Evolutionary conservation across 2,113 vertebrate species (phyloP).

Genomic region (Tyrannus savana): DNA sequence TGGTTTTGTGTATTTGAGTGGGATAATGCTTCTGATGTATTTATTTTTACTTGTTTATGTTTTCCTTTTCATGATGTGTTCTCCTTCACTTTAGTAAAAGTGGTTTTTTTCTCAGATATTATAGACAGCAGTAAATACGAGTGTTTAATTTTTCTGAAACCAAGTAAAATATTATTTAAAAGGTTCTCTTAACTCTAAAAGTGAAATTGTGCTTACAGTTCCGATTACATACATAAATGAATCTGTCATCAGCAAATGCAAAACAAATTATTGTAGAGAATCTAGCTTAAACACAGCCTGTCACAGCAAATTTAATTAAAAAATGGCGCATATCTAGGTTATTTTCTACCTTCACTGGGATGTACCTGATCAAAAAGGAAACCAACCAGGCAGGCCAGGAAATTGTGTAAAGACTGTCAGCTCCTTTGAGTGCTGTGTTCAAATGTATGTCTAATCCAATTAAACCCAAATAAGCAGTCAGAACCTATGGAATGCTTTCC

Average conservation of each 20-base stretch:
- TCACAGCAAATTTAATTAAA: constrained; percentile 22
- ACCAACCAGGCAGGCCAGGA: background rate
- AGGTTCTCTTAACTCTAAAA: background rate
- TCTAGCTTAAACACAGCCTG: constrained; percentile 40
- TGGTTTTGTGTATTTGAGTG: background rate
- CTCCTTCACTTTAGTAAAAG: background rate
- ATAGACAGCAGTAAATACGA: background rate
- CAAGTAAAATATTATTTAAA: background rate
- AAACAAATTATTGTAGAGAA: constrained; percentile 34
- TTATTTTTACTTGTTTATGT: background rate
- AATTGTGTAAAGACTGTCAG: background rate
- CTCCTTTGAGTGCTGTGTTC: background rate
- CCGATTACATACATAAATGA: constrained; percentile 43
- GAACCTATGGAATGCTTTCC: background rate
- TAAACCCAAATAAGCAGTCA: background rate
- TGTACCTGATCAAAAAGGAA: constrained; percentile 13
- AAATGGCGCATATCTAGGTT: background rate
- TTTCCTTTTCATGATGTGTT: background rate
- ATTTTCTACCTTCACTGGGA: constrained; percentile 21
- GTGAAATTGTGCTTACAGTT: constrained; percentile 5
- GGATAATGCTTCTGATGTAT: background rate
- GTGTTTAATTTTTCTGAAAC: constrained; percentile 7
- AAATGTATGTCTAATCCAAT: background rate
- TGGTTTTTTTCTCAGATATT: background rate
- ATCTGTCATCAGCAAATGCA: constrained; percentile 36